Evolutionary conservation across 2,797 vertebrate genomes (phyloP).

Genomic region (Muraenolepis orangiensis): DNA sequence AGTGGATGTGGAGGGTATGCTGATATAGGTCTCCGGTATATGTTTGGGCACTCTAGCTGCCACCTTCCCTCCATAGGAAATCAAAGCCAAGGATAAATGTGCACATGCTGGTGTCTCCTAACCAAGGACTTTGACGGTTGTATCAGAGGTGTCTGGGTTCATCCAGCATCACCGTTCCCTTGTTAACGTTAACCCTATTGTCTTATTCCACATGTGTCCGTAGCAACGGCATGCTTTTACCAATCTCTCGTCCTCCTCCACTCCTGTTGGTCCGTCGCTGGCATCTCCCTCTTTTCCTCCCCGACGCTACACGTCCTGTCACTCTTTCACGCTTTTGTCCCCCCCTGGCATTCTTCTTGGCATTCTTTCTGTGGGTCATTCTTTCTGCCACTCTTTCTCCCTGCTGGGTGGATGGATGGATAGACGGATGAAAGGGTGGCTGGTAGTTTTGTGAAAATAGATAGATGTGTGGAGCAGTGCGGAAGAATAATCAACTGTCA

Average conservation of each 20-base stretch:
- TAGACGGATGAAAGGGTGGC: slow-evolving; percentile 40
- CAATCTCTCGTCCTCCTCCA: background rate
- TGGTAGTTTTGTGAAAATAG: slow-evolving; percentile 35
- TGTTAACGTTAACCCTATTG: background rate
- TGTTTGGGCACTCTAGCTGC: no score
- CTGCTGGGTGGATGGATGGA: background rate
- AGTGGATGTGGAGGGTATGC: background rate
- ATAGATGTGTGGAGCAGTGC: slow-evolving; percentile 53
- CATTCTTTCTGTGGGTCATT: background rate
- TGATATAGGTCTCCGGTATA: background rate
- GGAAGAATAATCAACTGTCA: slow-evolving; percentile 74
- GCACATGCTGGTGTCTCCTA: background rate
- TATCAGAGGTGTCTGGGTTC: background rate
- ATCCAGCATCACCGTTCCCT: background rate
- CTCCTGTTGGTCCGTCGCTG: no score
- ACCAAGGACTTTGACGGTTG: background rate
- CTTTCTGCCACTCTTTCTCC: background rate
- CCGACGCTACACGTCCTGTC: no score
- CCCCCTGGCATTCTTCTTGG: no score
- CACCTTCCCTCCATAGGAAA: background rate
- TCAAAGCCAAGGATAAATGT: background rate
- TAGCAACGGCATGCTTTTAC: background rate
- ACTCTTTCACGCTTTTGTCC: background rate
- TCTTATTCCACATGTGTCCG: background rate
- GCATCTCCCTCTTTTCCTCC: no score